These are phyloP conservation scores for Mesaphorura yosii DNA, from an alignment of 1,140 invertebrate genomes.

Conservation along the genomic window DNA sequence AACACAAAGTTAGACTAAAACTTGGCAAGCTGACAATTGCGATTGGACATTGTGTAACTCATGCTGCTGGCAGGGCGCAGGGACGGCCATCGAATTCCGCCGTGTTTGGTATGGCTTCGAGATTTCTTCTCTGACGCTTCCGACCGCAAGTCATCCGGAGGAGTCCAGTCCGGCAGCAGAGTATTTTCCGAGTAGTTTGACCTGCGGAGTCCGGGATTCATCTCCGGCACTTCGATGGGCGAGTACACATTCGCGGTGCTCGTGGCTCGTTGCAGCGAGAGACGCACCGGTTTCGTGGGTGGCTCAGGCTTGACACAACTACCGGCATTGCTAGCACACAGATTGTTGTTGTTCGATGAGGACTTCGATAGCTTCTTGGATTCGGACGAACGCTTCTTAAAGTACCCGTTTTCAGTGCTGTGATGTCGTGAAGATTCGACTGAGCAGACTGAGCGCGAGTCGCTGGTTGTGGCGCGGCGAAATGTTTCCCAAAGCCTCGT, in stretches of 20 bases:
- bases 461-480: conserved; percentile 28
- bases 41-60: conserved; percentile 29
- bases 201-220: conserved; percentile 23
- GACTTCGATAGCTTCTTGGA: conserved; percentile 20
- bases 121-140: conserved; percentile 20
- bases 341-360: background rate
- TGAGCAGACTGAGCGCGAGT: conserved; percentile 29
- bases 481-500: conserved; percentile 31
- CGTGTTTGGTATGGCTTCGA: conserved; percentile 17
- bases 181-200: conserved; percentile 31
- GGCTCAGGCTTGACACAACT: conserved; percentile 53
- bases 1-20: too few species aligned
- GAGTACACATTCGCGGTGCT: conserved; percentile 39
- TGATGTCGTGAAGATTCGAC: conserved; percentile 21
- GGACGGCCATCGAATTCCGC: conserved; percentile 31
- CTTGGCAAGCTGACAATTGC: conserved; percentile 13
- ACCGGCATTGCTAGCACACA: too few species aligned
- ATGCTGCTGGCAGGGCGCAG: conserved; percentile 28
- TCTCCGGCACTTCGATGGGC: conserved; percentile 19
- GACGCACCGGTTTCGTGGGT: conserved; percentile 65
- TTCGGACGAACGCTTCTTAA: conserved; percentile 23
- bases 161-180: conserved; percentile 26
- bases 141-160: conserved; percentile 21
- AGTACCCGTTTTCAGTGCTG: conserved; percentile 22
- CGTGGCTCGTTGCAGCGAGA: conserved; percentile 65